phyloP scores from a whole-genome alignment of 2,888 invertebrate species.

The Notocelia uddmanniana region DNA sequence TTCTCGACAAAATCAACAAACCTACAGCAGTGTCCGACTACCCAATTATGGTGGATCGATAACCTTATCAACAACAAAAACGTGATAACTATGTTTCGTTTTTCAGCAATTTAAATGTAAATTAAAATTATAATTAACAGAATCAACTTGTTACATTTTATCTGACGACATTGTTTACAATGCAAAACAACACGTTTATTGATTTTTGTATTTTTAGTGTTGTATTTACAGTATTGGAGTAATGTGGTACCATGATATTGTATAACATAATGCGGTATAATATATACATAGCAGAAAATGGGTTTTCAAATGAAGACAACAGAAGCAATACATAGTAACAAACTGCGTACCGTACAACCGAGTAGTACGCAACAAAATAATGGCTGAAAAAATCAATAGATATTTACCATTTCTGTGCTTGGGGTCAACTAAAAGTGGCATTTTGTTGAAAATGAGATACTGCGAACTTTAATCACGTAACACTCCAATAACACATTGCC shows the following conservation, averaged over 20 bases:
- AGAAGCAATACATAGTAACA: conserved; percentile 11
- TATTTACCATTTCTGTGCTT: conserved; percentile 80
- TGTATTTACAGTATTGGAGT: neutral
- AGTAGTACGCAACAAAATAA: conserved; percentile 54
- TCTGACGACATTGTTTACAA: conserved; percentile 25
- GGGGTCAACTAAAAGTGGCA: conserved; percentile 76
- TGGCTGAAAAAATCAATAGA: conserved; percentile 77
- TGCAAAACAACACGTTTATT: conserved; percentile 14
- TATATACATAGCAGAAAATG: neutral
- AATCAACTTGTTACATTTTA: neutral
- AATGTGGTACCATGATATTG: neutral
- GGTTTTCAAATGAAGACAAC: neutral
- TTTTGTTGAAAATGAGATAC: conserved; percentile 59
- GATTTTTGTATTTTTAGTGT: conserved; percentile 4
- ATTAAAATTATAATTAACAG: conserved; percentile 13
- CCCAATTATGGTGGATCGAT: conserved; percentile 30
- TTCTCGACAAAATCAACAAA: conserved; percentile 18
- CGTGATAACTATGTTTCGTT: neutral
- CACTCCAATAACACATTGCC: conserved; percentile 71
- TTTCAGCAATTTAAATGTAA: conserved; percentile 15
- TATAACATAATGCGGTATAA: neutral
- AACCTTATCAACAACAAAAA: conserved; percentile 31
- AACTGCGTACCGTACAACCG: conserved; percentile 24
- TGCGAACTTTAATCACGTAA: conserved; percentile 62
- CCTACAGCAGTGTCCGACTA: conserved; percentile 12